Percentiles rank a stretch among this genome's conserved stretches.
Evolutionary conservation across 2,113 vertebrate species (phyloP).

Genomic region (Gavia stellata): DNA sequence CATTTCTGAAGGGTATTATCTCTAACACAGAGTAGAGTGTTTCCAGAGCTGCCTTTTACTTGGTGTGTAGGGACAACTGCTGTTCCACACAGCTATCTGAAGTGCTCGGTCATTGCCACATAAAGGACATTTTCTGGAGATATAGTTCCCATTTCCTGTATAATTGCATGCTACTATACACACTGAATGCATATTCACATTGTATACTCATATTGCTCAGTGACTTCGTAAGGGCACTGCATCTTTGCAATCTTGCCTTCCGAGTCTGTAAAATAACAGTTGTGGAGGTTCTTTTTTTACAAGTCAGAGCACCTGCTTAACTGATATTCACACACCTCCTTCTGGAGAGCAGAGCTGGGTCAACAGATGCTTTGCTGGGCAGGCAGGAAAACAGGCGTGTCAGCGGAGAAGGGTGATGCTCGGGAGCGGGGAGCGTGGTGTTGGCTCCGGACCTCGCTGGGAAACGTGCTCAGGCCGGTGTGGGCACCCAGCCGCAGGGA

Average conservation of each 20-base stretch:
- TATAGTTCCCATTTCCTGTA: background rate
- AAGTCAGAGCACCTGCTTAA: background rate
- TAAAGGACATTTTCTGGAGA: background rate
- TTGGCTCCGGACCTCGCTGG: fast-evolving
- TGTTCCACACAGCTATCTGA: background rate
- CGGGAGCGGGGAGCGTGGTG: fast-evolving
- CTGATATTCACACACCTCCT: background rate
- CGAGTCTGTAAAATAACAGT: background rate
- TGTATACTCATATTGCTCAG: background rate
- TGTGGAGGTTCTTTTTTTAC: background rate
- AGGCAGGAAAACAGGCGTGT: fast-evolving
- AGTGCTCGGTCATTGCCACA: background rate
- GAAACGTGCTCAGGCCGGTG: fast-evolving
- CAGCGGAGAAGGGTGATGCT: background rate
- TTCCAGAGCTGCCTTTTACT: background rate
- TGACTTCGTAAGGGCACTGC: background rate
- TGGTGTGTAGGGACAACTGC: background rate
- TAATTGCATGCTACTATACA: background rate
- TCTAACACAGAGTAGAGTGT: background rate
- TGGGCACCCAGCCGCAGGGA: fast-evolving
- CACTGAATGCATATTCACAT: background rate
- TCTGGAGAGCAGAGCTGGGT: background rate
- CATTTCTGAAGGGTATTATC: background rate
- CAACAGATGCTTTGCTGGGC: background rate
- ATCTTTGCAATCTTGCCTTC: background rate